A percentile compares a stretch with the other conserved stretches of the same genome.
Conservation (phyloP, 2,797 vertebrate genomes). For the Crypturellus tataupa region DNA sequence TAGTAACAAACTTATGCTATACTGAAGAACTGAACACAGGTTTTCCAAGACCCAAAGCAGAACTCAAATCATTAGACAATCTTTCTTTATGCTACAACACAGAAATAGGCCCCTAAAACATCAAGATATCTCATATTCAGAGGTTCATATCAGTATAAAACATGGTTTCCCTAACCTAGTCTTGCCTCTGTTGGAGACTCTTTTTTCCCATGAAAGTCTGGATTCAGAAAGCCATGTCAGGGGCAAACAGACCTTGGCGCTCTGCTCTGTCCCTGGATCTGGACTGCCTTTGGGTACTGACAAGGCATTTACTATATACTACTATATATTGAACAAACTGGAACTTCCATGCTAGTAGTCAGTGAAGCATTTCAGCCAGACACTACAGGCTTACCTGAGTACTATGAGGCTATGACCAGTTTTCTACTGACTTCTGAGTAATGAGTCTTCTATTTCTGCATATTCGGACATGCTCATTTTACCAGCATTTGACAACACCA, state of each 20-base stretch:
- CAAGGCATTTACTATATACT: constrained; percentile 30
- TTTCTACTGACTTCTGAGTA: background rate
- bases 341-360: constrained; percentile 49
- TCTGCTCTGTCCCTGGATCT: background rate
- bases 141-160: background rate
- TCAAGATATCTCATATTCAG: background rate
- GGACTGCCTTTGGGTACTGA: background rate
- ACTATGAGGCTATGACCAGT: background rate
- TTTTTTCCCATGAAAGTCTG: constrained; percentile 29
- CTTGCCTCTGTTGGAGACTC: background rate
- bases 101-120: background rate
- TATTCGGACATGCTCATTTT: background rate
- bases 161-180: background rate
- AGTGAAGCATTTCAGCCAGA: constrained; percentile 37
- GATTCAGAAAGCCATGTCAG: constrained; percentile 31
- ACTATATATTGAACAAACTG: constrained; percentile 34
- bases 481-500: background rate
- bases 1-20: background rate
- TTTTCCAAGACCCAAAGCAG: background rate
- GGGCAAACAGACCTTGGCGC: constrained; percentile 20
- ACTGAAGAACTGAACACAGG: background rate
- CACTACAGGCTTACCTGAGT: constrained; percentile 3
- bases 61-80: background rate
- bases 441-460: background rate
- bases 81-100: background rate